Base-by-base conservation (phyloP, 2,888 invertebrate species). In the Habrosyne pyritoides region DNA sequence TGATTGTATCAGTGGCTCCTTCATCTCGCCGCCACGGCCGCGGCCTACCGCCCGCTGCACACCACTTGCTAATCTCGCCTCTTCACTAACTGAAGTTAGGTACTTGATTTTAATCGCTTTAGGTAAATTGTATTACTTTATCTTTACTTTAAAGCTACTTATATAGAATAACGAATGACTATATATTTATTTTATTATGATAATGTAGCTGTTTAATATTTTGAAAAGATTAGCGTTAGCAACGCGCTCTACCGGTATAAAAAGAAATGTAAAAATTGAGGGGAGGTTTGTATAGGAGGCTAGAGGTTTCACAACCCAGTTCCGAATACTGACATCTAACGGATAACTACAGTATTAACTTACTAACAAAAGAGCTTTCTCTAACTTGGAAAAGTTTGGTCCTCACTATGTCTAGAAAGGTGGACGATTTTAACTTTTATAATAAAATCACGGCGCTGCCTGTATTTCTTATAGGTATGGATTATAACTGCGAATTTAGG, bases 251-350 rank as follows among this genome's bases (percentile, higher is more conserved):
- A 73, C 73, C 73, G 89, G 65, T 66, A 59, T 60, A 60, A 56
- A 59, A 60, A 60, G 62, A 76, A 82, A 88, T 74, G 67, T 55
- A 59, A 63, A 68, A 65, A 65, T 67, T 58, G 60, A 66, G 67
- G 74, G 73, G 66, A 66, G 78, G 72, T 73, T 71, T 64, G 55
- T 66, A 56, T 69, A 57, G 55, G 54, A 58, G 66, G 70, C 63
- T 60, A 56, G 57, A 59, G 52, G 61, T 66, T 66, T 62, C 65
- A 48, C 60, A 58, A 58, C 55, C 53, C 59, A 63, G 57, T 60
- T 52, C 33, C 51, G 63, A 49, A 60, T 62, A 75, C 81, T 74
- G 91, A 88, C 91, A 91, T 91, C 91, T 91, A 83, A 71, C 84
- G 91, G 86, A 73, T 79, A 80, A 73, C 71, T 77, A 61, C 61